Base-by-base conservation (phyloP, 2,888 invertebrate species). In the Xestia c-nigrum region DNA sequence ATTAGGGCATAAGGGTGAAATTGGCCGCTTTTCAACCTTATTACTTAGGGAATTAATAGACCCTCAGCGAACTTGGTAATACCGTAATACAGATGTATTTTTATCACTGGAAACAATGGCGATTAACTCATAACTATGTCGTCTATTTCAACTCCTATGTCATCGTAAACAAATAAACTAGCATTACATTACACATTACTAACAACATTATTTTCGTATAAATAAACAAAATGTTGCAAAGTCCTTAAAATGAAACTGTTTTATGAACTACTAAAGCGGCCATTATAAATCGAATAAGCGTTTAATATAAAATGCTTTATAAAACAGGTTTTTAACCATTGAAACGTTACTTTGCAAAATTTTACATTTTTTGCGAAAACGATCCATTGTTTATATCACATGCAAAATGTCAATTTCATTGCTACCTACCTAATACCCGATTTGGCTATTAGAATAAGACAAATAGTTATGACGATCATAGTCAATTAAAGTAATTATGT, bases 341-440 rank as follows among this genome's bases (percentile, higher is more conserved):
- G 38, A 9, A 63, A 66, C 40, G 47, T 71, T 52, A 16, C 68
- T 80, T 79, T 78, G 73, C 75, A 85, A 76, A 71, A 63, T 52
- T 73, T 52, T 57, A 65, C 52, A 70, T 52, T 67, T 77, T 81
- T 77, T 74, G 61, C 80, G 72, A 77, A 84, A 83, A 64, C 55
- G 4, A 77, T 72, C 74, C 12, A 66, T 69, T 61, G 14, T 63
- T 63, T 14, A 59, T 82, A 87, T 87, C 86, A 86, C 87, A 85
- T 81, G 78, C 76, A 78, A 78, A 78, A 82, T 81, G 81, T 87
- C 79, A 82, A 79, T 72, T 80, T 76, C 40, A 76, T 84, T 79
- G 72, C 63, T 80, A 84, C 57, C 77, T 87, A 80, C 52, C 79
- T 72, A 84, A 78, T 87, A 87, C 86, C 87, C 81, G 84, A 76